Evolutionary conservation across 1,140 invertebrate genomes (phyloP).

Genomic region (Steinernema feltiae): DNA sequence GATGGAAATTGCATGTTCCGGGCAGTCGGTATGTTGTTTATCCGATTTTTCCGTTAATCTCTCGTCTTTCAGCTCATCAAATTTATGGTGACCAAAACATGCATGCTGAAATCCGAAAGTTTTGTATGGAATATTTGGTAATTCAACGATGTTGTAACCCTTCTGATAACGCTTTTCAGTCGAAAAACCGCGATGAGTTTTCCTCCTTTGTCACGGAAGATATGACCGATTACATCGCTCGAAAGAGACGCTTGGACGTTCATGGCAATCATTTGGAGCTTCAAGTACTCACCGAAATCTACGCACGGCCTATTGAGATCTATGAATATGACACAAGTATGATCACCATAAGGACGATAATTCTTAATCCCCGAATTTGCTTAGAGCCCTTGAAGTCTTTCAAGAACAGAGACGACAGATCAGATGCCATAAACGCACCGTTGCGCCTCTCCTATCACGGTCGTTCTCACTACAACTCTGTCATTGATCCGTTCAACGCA

Average conservation of each 20-base stretch:
- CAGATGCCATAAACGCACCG: constrained; percentile 68
- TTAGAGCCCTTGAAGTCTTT: constrained; percentile 78
- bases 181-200: constrained; percentile 80
- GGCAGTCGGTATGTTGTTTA: constrained; percentile 66
- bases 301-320: constrained; percentile 83
- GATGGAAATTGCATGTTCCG: constrained; percentile 88
- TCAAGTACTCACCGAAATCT: constrained; percentile 86
- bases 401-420: constrained; percentile 64
- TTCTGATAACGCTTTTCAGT: constrained; percentile 59
- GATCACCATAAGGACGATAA: constrained; percentile 30
- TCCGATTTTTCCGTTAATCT: neutral
- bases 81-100: constrained; percentile 88
- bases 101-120: constrained; percentile 74
- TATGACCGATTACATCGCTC: constrained; percentile 74
- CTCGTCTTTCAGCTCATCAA: constrained; percentile 69
- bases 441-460: constrained; percentile 83
- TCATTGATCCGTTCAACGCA: constrained; percentile 76
- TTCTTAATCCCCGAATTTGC: constrained; percentile 19
- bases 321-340: constrained; percentile 78
- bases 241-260: constrained; percentile 71
- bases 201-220: constrained; percentile 88
- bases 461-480: constrained; percentile 77
- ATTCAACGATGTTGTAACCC: constrained; percentile 55
- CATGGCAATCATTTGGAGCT: constrained; percentile 91
- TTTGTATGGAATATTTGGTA: constrained; percentile 89